These are phyloP conservation scores for Byasa hedistus DNA, from an alignment of 2,888 invertebrate genomes.

Conservation along the genomic window DNA sequence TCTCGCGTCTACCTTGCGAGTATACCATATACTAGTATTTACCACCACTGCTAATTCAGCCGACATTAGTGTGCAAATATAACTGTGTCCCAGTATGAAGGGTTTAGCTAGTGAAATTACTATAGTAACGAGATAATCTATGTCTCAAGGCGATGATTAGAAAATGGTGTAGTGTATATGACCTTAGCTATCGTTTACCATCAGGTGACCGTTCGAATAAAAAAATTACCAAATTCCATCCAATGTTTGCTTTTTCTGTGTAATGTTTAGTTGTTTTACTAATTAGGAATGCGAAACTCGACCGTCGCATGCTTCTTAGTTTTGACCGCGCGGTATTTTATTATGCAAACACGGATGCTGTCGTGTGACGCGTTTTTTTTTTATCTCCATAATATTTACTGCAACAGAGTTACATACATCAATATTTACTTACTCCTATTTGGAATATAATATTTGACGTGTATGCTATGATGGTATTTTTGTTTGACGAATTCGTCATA, in stretches of 20 bases:
- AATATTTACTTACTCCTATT: constrained; percentile 24
- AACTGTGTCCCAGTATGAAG: too few relatives aligned
- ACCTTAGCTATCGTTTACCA: too few relatives aligned
- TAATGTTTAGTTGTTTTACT: background rate
- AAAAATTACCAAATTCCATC: background rate
- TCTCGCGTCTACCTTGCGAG: too few relatives aligned
- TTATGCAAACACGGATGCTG: constrained; percentile 26
- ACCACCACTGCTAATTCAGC: too few relatives aligned
- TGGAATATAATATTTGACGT: constrained; percentile 11
- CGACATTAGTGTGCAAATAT: too few relatives aligned
- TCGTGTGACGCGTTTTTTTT: constrained; percentile 19
- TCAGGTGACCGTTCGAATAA: background rate
- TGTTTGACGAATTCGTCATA: background rate
- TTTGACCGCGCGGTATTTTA: constrained; percentile 24
- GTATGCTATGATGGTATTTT: background rate
- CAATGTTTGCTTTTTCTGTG: background rate
- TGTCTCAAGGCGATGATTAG: too few relatives aligned
- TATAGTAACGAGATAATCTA: too few relatives aligned
- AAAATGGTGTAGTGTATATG: too few relatives aligned
- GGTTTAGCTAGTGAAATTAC: too few relatives aligned
- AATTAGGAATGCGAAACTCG: constrained; percentile 13
- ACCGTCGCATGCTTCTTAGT: too few relatives aligned
- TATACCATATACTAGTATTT: too few relatives aligned
- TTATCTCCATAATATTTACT: constrained; percentile 26
- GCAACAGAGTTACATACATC: constrained; percentile 16